Conservation (phyloP, 1,140 invertebrate species). For the Bombus confusus region DNA sequence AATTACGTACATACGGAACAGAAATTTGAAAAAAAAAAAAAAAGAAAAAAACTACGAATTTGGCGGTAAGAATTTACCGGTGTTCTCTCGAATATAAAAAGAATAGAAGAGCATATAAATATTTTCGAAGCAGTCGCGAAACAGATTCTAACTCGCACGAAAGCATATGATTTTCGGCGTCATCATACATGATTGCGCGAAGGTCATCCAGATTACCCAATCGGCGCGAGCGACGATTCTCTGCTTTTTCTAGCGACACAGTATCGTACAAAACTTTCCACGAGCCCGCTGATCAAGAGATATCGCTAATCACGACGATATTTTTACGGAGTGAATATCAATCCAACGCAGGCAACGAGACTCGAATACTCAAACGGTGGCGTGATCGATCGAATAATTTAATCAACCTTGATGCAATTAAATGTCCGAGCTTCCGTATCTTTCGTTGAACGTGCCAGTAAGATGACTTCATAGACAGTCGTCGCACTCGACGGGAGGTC, state of each 20-base stretch:
- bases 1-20: too few relatives aligned
- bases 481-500: neutral
- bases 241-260: neutral
- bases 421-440: neutral
- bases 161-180: neutral
- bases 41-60: too few relatives aligned
- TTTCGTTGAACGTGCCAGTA: neutral
- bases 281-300: too few relatives aligned
- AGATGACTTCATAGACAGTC: neutral
- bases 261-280: neutral
- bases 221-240: neutral
- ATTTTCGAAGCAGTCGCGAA: neutral
- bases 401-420: neutral
- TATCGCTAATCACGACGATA: too few relatives aligned
- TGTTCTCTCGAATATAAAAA: neutral
- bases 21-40: too few relatives aligned
- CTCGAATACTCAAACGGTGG: neutral
- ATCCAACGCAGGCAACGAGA: neutral
- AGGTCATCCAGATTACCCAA: conserved; percentile 26
- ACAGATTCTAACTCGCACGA: neutral
- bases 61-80: neutral
- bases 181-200: neutral
- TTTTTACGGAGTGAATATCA: neutral
- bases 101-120: neutral
- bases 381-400: neutral